Conservation (phyloP, 64 coral and sea anemone species). For the Catalaphyllia jardinei region DNA sequence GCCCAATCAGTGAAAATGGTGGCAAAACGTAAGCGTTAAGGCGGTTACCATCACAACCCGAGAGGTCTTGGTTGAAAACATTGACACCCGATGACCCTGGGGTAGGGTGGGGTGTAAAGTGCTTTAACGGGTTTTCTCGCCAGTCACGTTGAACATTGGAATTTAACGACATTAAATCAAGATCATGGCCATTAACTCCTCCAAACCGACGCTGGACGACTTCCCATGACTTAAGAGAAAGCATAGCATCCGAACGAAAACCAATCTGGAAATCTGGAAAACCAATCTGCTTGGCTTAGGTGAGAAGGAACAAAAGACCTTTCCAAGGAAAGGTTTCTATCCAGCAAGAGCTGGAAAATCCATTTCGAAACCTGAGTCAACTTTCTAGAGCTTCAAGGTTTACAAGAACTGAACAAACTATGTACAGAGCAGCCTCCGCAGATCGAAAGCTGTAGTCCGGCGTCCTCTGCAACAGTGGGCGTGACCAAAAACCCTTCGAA, state of each 20-base stretch:
- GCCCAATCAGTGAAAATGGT: conserved; percentile 14
- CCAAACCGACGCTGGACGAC: conserved; percentile 31
- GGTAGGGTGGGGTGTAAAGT: conserved; percentile 50
- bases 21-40: conserved; percentile 53
- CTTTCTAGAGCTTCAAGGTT: not conserved
- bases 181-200: conserved; percentile 29
- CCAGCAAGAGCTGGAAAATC: not conserved
- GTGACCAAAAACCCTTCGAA: conserved; percentile 9
- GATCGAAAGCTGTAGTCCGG: conserved; percentile 14
- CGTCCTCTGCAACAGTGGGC: not conserved
- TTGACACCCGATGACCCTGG: conserved; percentile 30
- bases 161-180: conserved; percentile 55
- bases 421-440: conserved; percentile 29
- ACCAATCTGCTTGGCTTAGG: conserved; percentile 25
- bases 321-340: too few relatives aligned
- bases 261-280: conserved; percentile 3
- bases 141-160: conserved; percentile 37
- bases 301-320: conserved; percentile 18
- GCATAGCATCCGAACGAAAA: conserved; percentile 6
- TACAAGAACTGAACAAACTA: conserved; percentile 27
- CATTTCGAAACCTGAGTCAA: not conserved
- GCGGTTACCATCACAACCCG: not conserved
- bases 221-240: conserved; percentile 18
- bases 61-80: conserved; percentile 40
- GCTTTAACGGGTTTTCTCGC: conserved; percentile 17